Conservation (phyloP, 1,140 invertebrate genomes). For the Doryteuthis pealeii region DNA sequence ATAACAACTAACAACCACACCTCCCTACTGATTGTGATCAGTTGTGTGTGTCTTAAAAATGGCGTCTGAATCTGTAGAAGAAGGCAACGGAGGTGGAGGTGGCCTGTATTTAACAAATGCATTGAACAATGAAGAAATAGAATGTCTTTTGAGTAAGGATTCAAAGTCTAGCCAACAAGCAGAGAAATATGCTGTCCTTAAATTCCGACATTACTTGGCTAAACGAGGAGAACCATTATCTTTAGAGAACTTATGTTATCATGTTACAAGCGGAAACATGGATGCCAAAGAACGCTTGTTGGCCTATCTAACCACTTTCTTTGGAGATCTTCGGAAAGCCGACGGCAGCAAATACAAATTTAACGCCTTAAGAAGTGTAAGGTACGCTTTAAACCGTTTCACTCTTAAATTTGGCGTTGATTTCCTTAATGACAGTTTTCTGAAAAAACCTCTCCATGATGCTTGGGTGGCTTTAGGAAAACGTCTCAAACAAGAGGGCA, state of each 20-base stretch:
- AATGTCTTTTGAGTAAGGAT: neutral
- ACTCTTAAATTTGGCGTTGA: neutral
- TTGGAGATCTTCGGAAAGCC: neutral
- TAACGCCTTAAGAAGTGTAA: neutral
- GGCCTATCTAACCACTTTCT: neutral
- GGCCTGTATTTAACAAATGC: neutral
- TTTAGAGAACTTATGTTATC: neutral
- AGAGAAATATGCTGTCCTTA: neutral
- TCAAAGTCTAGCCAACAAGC: slow-evolving; percentile 2
- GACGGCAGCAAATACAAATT: slow-evolving; percentile 3
- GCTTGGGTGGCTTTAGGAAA: neutral
- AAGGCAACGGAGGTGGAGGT: neutral
- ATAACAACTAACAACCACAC: too few relatives aligned
- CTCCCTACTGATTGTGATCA: too few relatives aligned
- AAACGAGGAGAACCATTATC: slow-evolving; percentile 1
- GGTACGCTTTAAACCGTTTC: neutral
- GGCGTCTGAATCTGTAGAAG: too few relatives aligned
- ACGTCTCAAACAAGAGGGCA: neutral
- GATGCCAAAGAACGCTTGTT: neutral
- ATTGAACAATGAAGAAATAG: slow-evolving; percentile 2
- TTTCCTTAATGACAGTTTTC: neutral
- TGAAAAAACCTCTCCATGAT: neutral
- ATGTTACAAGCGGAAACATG: neutral
- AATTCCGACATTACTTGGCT: neutral
- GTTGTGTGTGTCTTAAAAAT: too few relatives aligned